phyloP scores from a whole-genome alignment of 2,888 invertebrate species.

The Priocnemis perturbator region DNA sequence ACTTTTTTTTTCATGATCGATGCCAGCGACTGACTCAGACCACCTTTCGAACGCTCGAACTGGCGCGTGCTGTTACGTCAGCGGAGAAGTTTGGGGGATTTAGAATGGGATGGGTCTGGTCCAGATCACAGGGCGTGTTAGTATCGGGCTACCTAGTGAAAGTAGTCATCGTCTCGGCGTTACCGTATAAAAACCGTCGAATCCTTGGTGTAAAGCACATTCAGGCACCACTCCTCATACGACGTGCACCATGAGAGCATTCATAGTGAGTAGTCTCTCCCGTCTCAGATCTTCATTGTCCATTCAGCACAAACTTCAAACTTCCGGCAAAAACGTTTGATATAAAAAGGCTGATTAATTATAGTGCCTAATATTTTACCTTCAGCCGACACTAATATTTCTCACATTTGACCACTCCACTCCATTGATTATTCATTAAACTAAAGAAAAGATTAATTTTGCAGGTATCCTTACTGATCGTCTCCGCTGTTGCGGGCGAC shows the following conservation, averaged over 20 bases:
- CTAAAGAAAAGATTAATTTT: slow-evolving; percentile 8
- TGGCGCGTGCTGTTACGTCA: slow-evolving; percentile 25
- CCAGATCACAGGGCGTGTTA: slow-evolving; percentile 46
- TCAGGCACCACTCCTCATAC: slow-evolving; percentile 41
- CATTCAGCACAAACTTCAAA: neutral
- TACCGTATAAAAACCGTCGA: slow-evolving; percentile 58
- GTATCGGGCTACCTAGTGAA: slow-evolving; percentile 42
- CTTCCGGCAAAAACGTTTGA: too few species aligned
- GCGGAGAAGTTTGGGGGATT: slow-evolving; percentile 39
- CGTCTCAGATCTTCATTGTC: neutral
- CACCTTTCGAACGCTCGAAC: slow-evolving; percentile 7
- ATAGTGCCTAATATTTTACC: too few species aligned
- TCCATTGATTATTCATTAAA: neutral
- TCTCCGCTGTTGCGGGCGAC: slow-evolving; percentile 33
- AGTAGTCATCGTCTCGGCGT: slow-evolving; percentile 41
- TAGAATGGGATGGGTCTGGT: slow-evolving; percentile 35
- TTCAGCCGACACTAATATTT: neutral
- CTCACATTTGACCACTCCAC: neutral
- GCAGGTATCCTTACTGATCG: slow-evolving; percentile 52
- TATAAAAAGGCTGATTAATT: too few species aligned
- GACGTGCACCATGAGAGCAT: slow-evolving; percentile 52
- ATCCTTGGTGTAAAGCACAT: slow-evolving; percentile 47
- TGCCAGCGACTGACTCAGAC: neutral
- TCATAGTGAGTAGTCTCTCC: slow-evolving; percentile 54
- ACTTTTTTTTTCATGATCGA: too few species aligned